Evolutionary conservation across 2,113 vertebrate species (phyloP).

Genomic region (Phyllopteryx taeniolatus): DNA sequence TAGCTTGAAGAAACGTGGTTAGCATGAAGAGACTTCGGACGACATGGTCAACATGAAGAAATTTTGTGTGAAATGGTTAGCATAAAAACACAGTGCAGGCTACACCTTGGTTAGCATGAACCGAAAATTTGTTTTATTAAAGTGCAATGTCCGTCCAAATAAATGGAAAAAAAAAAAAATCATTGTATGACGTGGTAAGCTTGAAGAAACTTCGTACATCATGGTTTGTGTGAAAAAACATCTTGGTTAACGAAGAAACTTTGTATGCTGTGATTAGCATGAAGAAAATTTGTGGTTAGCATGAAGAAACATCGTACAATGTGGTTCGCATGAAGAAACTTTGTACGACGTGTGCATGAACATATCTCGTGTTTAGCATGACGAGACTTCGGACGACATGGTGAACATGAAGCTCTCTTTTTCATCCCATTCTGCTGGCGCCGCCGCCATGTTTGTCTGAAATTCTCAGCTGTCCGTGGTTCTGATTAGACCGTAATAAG

Average conservation of each 20-base stretch:
- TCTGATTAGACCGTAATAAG: constrained; percentile 99
- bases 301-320: too few species aligned
- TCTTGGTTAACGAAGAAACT: too few species aligned
- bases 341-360: too few species aligned
- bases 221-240: too few species aligned
- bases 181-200: too few species aligned
- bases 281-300: neutral
- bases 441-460: neutral
- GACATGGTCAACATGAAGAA: neutral
- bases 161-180: too few species aligned
- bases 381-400: too few species aligned
- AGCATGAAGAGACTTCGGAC: neutral
- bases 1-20: neutral
- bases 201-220: too few species aligned
- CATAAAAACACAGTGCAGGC: neutral
- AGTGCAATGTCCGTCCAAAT: too few species aligned
- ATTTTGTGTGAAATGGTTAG: neutral
- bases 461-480: constrained; percentile 19
- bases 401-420: neutral
- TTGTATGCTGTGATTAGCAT: neutral
- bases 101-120: neutral
- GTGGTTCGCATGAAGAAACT: too few species aligned
- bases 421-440: neutral
- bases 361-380: too few species aligned
- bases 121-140: neutral